Evolutionary conservation across 2,888 invertebrate species (phyloP).

Genomic region (Plagodis pulveraria): DNA sequence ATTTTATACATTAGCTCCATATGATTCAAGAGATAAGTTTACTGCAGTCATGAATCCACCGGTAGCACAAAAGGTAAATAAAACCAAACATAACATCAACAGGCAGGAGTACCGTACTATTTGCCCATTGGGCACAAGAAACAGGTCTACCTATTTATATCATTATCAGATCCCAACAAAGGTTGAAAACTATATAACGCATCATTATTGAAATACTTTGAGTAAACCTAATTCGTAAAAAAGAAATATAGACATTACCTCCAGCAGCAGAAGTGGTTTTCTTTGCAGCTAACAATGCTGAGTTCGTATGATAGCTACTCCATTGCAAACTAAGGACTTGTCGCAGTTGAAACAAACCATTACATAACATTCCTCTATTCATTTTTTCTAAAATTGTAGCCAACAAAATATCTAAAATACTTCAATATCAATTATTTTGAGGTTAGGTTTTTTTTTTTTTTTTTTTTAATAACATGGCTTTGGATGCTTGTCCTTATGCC

Average conservation of each 20-base stretch:
- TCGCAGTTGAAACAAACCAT: slow-evolving; percentile 40
- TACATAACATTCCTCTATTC: slow-evolving; percentile 36
- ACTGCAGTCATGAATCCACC: no score
- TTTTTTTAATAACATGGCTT: no score
- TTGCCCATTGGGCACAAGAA: no score
- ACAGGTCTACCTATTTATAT: no score
- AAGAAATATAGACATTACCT: slow-evolving; percentile 46
- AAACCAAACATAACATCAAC: no score
- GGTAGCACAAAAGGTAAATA: no score
- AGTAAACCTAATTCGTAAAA: not conserved
- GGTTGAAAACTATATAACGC: no score
- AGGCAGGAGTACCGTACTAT: no score
- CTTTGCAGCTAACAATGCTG: slow-evolving; percentile 59
- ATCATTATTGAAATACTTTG: no score
- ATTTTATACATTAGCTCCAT: not conserved
- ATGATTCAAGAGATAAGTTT: not conserved
- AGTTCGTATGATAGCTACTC: slow-evolving; percentile 48
- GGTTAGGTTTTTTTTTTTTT: no score
- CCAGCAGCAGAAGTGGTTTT: slow-evolving; percentile 78
- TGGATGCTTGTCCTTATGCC: no score
- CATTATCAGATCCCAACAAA: no score
- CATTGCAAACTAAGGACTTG: slow-evolving; percentile 33
- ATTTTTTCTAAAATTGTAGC: slow-evolving; percentile 29
- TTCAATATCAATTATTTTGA: slow-evolving; percentile 12
- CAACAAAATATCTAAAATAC: not conserved